Conservation (phyloP, 1,140 invertebrate species). For the Caenorhabditis brenneri region DNA sequence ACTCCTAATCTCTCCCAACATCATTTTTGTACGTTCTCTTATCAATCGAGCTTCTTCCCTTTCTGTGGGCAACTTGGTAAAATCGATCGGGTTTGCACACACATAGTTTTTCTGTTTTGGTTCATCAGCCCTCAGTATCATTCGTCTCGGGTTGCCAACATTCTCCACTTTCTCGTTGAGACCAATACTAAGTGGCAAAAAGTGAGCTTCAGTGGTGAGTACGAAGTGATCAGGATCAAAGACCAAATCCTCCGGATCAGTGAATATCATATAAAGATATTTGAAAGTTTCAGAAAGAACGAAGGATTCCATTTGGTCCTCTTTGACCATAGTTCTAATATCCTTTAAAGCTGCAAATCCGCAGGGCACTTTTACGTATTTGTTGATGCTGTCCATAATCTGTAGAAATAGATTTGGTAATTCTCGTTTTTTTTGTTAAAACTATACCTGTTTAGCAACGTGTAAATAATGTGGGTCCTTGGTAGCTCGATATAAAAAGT, state of each 20-base stretch:
- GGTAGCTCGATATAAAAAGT: constrained; percentile 91
- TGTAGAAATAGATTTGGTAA: constrained; percentile 1
- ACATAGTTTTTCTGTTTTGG: constrained; percentile 6
- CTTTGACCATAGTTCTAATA: constrained; percentile 85
- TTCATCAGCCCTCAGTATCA: constrained; percentile 8
- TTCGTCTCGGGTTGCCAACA: neutral
- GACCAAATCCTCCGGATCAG: constrained; percentile 84
- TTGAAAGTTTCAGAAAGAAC: constrained; percentile 97
- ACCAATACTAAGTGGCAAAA: constrained; percentile 80
- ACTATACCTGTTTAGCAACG: constrained; percentile 81
- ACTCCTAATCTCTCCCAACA: neutral
- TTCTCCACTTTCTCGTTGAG: constrained; percentile 70
- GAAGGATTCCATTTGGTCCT: constrained; percentile 95
- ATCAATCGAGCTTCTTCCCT: constrained; percentile 18
- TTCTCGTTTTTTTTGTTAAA: neutral
- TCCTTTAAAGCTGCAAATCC: constrained; percentile 95
- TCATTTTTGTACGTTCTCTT: constrained; percentile 7
- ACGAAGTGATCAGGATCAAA: constrained; percentile 94
- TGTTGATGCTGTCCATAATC: constrained; percentile 87
- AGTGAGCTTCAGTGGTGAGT: constrained; percentile 94
- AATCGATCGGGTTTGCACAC: neutral
- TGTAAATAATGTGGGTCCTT: constrained; percentile 92
- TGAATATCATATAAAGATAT: constrained; percentile 91
- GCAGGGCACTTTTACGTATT: constrained; percentile 88
- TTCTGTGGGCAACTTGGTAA: neutral